Evolutionary conservation across 2,888 invertebrate genomes (phyloP), one percentile per base, ranked within the genome.

Genomic region (Ptychoptera contaminata): DNA sequence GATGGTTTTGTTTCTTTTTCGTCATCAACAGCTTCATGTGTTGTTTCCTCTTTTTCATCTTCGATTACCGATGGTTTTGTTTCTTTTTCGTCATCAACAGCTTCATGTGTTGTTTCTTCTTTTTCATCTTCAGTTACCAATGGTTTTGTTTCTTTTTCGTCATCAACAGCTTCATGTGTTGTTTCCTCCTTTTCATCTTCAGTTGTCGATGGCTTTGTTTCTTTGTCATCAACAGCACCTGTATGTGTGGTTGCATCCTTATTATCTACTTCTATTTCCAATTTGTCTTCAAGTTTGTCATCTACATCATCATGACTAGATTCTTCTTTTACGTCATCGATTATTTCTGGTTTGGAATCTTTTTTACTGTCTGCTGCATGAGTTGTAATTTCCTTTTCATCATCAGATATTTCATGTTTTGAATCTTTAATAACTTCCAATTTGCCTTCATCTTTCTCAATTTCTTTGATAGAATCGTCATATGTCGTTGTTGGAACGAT

Each of bases 371-470:
- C 39, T 40, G 35, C 34, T n/a, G 34, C 31, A 12, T 29, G 41
- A 14, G 42, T 50, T 45, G 53, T 52, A 44, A 56, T 54, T 47
- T 61, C 64, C 44, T 67, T 67, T 9, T 67, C 67, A 49, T 69
- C 69, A 37, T 69, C 67, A 57, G 68, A 68, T n/a, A 54, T 48
- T 48, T 62, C 62, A 42, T 57, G 47, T 46, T 60, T 56, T 38
- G 55, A 49, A 35, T 54, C 48, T 38, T 47, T 52, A 29, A 45
- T 42, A 10, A 46, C 42, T 34, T 40, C 40, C 11, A 14, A 30
- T 16, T 44, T 15, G 47, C 67, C 67, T 40, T 67, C 68, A 57
- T 68, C 67, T 44, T 68, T 69, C 59, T 68, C 68, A 36, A 61
- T 15, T 7, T n/a, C 38, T 16, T 43, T 42, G n/a, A 12, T 7